Percentiles rank a stretch among this genome's conserved stretches.
Conservation (phyloP, 2,797 vertebrate genomes). For the Rousettus madagascariensis region DNA sequence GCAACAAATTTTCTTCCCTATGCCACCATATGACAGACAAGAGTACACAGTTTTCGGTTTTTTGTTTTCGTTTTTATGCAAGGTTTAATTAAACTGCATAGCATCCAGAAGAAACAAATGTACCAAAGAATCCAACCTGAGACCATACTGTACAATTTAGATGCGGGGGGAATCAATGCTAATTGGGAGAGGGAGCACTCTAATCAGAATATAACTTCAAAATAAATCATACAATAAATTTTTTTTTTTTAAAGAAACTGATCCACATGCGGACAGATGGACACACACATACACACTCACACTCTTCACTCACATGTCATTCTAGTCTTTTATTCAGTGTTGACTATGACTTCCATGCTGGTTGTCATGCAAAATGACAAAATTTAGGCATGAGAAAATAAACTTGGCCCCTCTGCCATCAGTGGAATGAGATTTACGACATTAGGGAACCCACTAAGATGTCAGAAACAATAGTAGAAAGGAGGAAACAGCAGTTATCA, state of each 20-base stretch:
- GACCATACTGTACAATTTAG: slow-evolving; percentile 52
- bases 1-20: background rate
- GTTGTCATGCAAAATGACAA: background rate
- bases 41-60: slow-evolving; percentile 55
- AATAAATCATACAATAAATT: slow-evolving; percentile 77
- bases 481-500: slow-evolving; percentile 49
- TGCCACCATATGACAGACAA: slow-evolving; percentile 25
- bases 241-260: slow-evolving; percentile 47
- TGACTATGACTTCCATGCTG: slow-evolving; percentile 47
- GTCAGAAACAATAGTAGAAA: slow-evolving; percentile 48
- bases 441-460: background rate
- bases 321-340: slow-evolving; percentile 62
- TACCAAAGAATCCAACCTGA: slow-evolving; percentile 69
- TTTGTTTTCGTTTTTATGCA: slow-evolving; percentile 50
- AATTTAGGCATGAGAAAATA: background rate
- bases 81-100: slow-evolving; percentile 76
- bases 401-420: background rate
- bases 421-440: background rate
- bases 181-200: slow-evolving; percentile 25
- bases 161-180: background rate
- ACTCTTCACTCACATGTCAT: background rate
- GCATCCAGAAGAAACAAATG: slow-evolving; percentile 65
- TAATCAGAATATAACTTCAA: slow-evolving; percentile 54
- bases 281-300: background rate
- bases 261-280: slow-evolving; percentile 31